Conservation (phyloP, 1,140 invertebrate species). For the Aphidius ervi region DNA sequence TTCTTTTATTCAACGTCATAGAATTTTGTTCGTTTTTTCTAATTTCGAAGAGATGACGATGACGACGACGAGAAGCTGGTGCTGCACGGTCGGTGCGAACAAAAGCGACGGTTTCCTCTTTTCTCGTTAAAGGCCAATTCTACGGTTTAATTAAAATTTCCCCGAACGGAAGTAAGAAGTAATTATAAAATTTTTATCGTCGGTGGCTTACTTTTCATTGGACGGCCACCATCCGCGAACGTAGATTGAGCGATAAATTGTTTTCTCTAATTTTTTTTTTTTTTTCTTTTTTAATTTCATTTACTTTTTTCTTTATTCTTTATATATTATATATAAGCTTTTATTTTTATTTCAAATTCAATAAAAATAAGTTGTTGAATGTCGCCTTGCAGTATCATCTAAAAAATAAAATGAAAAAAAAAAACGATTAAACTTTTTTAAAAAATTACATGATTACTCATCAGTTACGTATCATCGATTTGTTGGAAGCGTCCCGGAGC, state of each 20-base stretch:
- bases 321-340: not conserved
- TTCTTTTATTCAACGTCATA: conserved; percentile 1
- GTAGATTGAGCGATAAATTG: conserved; percentile 47
- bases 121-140: conserved; percentile 43
- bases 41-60: conserved; percentile 16
- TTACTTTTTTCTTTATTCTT: not conserved
- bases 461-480: not conserved
- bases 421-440: not conserved
- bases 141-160: conserved; percentile 49
- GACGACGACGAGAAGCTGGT: conserved; percentile 6
- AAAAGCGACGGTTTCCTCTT: conserved; percentile 20
- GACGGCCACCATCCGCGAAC: conserved; percentile 23
- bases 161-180: conserved; percentile 45
- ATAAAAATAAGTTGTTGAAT: not conserved
- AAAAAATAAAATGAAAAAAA: not conserved
- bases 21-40: conserved; percentile 11
- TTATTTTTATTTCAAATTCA: not conserved
- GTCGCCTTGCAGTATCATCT: not conserved
- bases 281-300: conserved; percentile 16
- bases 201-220: conserved; percentile 35
- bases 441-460: not conserved
- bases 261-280: conserved; percentile 47
- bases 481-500: conserved; percentile 9
- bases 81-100: conserved; percentile 1
- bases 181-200: conserved; percentile 50